These are phyloP conservation scores for Drosophila hamatofila DNA, from an alignment of 2,888 invertebrate genomes.

Conservation along the genomic window DNA sequence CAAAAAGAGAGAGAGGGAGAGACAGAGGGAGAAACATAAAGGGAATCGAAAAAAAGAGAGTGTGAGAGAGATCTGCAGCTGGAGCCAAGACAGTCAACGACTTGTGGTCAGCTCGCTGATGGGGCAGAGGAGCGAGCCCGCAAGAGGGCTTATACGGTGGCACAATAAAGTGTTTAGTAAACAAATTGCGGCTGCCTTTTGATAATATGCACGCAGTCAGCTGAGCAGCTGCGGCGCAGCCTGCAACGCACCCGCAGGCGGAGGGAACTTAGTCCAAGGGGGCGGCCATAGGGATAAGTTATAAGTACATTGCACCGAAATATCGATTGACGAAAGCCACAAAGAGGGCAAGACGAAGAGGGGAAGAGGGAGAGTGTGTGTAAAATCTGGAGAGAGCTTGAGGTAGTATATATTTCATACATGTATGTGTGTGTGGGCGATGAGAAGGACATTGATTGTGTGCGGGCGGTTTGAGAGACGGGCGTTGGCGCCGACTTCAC, in stretches of 20 bases:
- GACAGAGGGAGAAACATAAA: slow-evolving; percentile 11
- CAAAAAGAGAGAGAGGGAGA: not conserved
- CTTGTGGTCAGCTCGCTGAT: slow-evolving; percentile 49
- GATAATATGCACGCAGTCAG: slow-evolving; percentile 67
- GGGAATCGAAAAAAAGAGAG: slow-evolving; percentile 5
- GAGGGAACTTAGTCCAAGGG: not conserved
- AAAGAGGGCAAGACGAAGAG: slow-evolving; percentile 51
- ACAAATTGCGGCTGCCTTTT: slow-evolving; percentile 78
- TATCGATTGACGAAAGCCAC: slow-evolving; percentile 73
- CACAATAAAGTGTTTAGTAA: slow-evolving; percentile 81
- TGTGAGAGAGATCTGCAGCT: slow-evolving; percentile 26
- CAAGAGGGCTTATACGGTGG: slow-evolving; percentile 58
- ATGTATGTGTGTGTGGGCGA: slow-evolving; percentile 6
- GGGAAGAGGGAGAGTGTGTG: not conserved
- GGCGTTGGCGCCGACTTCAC: slow-evolving; percentile 73
- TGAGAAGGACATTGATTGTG: slow-evolving; percentile 75
- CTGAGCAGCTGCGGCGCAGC: slow-evolving; percentile 33
- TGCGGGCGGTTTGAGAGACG: slow-evolving; percentile 42
- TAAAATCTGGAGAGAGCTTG: slow-evolving; percentile 9
- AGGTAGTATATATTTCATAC: slow-evolving; percentile 4
- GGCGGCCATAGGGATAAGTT: slow-evolving; percentile 42
- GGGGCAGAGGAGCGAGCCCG: not conserved
- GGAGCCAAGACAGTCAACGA: slow-evolving; percentile 54
- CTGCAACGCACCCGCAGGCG: slow-evolving; percentile 32
- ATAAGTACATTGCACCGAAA: slow-evolving; percentile 80